Percentiles rank a stretch among this genome's conserved stretches.
Evolutionary conservation across 2,113 vertebrate genomes (phyloP).

Genomic region (Indri indri): DNA sequence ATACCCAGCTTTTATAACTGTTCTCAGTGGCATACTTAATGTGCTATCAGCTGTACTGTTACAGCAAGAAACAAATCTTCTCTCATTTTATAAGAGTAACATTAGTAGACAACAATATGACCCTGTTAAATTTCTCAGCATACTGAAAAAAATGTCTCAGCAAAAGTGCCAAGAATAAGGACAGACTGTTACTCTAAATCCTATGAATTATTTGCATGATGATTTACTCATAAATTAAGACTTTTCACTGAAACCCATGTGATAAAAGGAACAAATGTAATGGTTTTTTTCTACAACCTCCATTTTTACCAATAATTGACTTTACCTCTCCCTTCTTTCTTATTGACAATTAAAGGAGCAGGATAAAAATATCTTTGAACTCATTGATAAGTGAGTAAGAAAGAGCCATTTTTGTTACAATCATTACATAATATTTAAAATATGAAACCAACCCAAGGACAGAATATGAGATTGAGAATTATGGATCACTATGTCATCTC

Average conservation of each 20-base stretch:
- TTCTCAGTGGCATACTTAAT: background rate
- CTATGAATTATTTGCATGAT: background rate
- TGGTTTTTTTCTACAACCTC: background rate
- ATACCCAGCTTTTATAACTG: background rate
- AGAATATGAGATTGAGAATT: background rate
- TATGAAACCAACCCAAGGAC: background rate
- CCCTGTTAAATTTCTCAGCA: background rate
- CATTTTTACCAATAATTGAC: background rate
- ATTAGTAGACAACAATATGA: background rate
- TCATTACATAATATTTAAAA: background rate
- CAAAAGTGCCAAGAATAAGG: background rate
- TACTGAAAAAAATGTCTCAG: background rate
- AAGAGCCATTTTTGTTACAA: background rate
- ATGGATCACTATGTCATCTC: background rate
- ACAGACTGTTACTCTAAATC: background rate
- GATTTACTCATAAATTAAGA: constrained; percentile 1
- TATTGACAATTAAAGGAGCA: background rate
- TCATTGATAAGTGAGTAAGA: background rate
- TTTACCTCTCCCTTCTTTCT: background rate
- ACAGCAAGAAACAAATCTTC: background rate
- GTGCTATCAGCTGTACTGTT: background rate
- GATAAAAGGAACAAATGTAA: background rate
- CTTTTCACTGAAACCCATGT: background rate
- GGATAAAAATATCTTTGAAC: background rate
- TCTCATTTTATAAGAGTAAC: background rate